Base-by-base conservation (phyloP, 2,113 vertebrate species). In the Oreochromis tanganicae region DNA sequence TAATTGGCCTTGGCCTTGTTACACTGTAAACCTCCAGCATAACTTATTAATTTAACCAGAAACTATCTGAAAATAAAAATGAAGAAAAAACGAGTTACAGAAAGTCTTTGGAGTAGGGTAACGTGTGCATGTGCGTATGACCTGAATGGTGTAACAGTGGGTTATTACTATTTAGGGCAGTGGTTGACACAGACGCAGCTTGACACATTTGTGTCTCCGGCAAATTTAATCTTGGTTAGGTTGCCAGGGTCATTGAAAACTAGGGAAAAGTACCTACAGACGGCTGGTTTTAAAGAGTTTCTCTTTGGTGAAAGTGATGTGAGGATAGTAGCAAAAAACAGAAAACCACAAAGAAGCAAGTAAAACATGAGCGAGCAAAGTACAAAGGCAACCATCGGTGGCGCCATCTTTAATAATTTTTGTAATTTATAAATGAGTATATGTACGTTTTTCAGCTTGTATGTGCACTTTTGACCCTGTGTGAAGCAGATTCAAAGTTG, bases 251-350 rank as follows among this genome's bases (percentile, higher is more conserved):
- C 59, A 63, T 11, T 63, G 59, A 63, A 34, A 34, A 11, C 29
- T 16, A 34, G 3, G 0, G 0, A 0, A 34, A 63, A 34, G 29
- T 19, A 1, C 59, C 59, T 63, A 34, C 29, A 63, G 16, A 34
- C 3, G 5, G 34, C 29, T 63, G 16, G 59, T 63, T 63, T 34
- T 34, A 7, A 34, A 34, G 29, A 63, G 29, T 63, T 63, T 29
- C 59, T 63, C 5, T 63, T 63, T 61, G 59, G 29, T 19, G 59
- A 61, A 34, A 29, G 59, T 2, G 3, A 61, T 34, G 34, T 61
- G 59, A 61, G 9, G 29, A 34, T 63, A 63, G 59, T 63, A 63
- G 59, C 29, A 6, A 63, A 61, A 19, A 63, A 34, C 29, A 63
- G 29, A 61, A 29, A 63, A 11, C 5, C 59, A 61, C 16, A 61